Base-by-base conservation (phyloP, 1,140 invertebrate genomes). In the Patella vulgata region DNA sequence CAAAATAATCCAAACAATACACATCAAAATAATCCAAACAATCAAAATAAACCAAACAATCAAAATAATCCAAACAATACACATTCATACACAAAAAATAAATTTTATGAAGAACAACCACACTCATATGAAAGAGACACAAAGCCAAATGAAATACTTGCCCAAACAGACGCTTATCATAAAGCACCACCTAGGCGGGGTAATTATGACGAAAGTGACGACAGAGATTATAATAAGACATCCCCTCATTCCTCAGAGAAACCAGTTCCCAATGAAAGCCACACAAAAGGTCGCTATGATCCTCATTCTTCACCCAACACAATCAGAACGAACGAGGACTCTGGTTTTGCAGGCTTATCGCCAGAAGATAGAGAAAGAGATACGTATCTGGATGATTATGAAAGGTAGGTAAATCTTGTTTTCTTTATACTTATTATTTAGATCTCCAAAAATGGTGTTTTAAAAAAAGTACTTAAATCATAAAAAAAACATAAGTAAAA, bases 281-380 rank as follows among this genome's bases (percentile, higher is more conserved):
- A 40, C 6, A 36, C 43, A 39, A 46, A 57, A 28, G 48, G 27
- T 52, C 60, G 6, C 40, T 47, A 54, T 39, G 55, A 57, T 28
- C 62, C 54, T 11, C 54, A 59, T 12, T 54, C 52, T 19, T 46
- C 62, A 30, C 40, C 62, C 21, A 71, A 71, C 59, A 74, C 68
- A 25, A 71, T 62, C 54, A 59, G 69, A 48, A 74, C 68, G 53
- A 69, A 75, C 50, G 67, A 66, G 28, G 73, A 75, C 55, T 70
- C 65, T 31, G 73, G 73, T 43, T 65, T 74, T 51, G 69, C 70
- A 21, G 72, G 63, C 12, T 42, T 71, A 17, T 67, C 65, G 36
- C 72, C 72, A 5, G 72, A 71, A 23, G 69, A 69, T 39, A 63
- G 71, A 27, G 59, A 58, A 12, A 57, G 55, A 21, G 44, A 63